Conservation (phyloP, 2,888 invertebrate species). For the Drosophila kambysellisi region DNA sequence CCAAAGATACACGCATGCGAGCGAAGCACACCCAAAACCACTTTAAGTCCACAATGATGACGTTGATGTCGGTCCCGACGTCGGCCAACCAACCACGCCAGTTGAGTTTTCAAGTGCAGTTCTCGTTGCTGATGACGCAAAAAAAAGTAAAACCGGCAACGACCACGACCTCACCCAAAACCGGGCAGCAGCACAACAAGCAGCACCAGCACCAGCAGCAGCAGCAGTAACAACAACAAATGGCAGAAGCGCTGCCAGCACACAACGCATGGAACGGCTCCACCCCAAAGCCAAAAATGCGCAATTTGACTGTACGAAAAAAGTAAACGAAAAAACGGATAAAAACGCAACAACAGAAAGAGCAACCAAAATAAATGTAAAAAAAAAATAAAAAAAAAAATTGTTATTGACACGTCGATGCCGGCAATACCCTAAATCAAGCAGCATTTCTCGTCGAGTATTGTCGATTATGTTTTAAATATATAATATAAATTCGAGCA, state of each 20-base stretch:
- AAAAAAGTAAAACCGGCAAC: slow-evolving; percentile 70
- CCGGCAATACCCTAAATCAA: slow-evolving; percentile 39
- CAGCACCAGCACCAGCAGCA: slow-evolving; percentile 4
- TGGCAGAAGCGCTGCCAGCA: slow-evolving; percentile 57
- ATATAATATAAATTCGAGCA: background rate
- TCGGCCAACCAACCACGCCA: slow-evolving; percentile 65
- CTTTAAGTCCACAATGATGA: slow-evolving; percentile 80
- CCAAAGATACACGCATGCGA: slow-evolving; percentile 48
- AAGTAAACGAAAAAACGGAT: slow-evolving; percentile 65
- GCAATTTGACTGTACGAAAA: slow-evolving; percentile 76
- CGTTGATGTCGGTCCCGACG: slow-evolving; percentile 69
- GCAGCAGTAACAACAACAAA: slow-evolving; percentile 51
- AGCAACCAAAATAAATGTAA: slow-evolving; percentile 72
- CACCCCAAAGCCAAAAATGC: slow-evolving; percentile 80
- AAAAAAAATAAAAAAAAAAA: slow-evolving; percentile 31
- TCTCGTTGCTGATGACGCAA: slow-evolving; percentile 73
- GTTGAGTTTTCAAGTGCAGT: slow-evolving; percentile 80
- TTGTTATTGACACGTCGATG: slow-evolving; percentile 50
- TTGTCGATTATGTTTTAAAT: background rate
- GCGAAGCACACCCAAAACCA: slow-evolving; percentile 77
- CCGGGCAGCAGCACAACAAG: slow-evolving; percentile 41
- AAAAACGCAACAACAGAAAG: slow-evolving; percentile 73
- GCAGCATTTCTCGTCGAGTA: background rate
- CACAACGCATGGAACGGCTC: slow-evolving; percentile 70
- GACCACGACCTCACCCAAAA: slow-evolving; percentile 77